These are phyloP conservation scores for Balaeniceps rex DNA, from an alignment of 2,113 vertebrate genomes.

Conservation along the genomic window DNA sequence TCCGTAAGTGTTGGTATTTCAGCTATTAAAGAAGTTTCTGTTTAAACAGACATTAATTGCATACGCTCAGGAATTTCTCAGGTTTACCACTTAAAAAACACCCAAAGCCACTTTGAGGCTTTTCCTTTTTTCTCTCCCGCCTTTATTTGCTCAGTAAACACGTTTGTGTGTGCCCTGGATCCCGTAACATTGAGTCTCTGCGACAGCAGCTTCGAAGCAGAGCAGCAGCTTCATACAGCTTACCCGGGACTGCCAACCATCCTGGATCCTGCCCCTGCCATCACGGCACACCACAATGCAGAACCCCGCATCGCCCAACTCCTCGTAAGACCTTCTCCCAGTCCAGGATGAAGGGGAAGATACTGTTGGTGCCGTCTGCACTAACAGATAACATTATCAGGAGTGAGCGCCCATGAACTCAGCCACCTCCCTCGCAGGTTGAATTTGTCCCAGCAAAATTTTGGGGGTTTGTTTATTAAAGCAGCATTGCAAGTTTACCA, in stretches of 20 bases:
- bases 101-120: slow-evolving; percentile 22
- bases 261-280: not conserved
- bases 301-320: not conserved
- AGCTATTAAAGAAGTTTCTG: slow-evolving; percentile 37
- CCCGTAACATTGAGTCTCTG: not conserved
- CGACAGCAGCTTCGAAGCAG: not conserved
- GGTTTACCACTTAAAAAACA: slow-evolving; percentile 37
- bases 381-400: not conserved
- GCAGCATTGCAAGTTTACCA: not conserved
- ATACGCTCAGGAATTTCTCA: not conserved
- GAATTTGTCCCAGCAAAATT: not conserved
- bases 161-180: not conserved
- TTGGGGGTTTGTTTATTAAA: not conserved
- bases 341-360: not conserved
- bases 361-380: not conserved
- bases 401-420: not conserved
- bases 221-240: not conserved
- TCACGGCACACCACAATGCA: fast-evolving
- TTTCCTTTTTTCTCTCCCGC: not conserved
- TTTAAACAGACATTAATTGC: slow-evolving; percentile 44
- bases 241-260: not conserved
- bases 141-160: slow-evolving; percentile 51
- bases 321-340: not conserved
- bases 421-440: not conserved
- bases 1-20: not conserved